These are phyloP conservation scores for Ceratina japonica DNA, from an alignment of 1,140 invertebrate species.

Conservation along the genomic window DNA sequence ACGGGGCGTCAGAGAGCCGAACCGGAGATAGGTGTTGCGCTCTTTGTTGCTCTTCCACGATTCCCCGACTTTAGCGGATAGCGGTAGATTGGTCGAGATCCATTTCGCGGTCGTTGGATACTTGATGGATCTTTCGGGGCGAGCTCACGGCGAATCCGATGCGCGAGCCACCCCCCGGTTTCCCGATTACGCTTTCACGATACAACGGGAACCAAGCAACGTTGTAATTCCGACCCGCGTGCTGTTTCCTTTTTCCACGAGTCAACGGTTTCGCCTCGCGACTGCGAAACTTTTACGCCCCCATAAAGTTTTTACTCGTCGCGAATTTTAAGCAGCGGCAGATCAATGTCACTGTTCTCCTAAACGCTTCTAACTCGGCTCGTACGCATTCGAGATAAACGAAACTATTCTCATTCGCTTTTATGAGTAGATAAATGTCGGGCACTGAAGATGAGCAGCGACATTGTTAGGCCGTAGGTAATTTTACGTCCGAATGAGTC, in stretches of 20 bases:
- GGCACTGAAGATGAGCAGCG: neutral
- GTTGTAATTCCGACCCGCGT: constrained; percentile 29
- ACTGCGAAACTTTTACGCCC: constrained; percentile 22
- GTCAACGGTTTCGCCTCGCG: neutral
- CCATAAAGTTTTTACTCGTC: constrained; percentile 23
- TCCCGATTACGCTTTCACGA: constrained; percentile 21
- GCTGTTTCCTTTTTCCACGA: neutral
- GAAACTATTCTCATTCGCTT: no score
- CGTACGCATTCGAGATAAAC: neutral
- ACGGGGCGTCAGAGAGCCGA: neutral
- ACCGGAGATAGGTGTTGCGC: constrained; percentile 28
- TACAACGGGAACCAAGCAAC: neutral
- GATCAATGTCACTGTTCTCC: neutral
- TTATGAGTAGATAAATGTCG: no score
- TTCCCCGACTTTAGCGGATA: constrained; percentile 59
- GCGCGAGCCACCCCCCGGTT: neutral
- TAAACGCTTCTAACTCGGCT: no score
- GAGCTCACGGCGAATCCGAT: constrained; percentile 32
- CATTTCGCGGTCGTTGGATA: constrained; percentile 59
- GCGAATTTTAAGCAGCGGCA: constrained; percentile 14
- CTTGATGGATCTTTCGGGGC: constrained; percentile 63
- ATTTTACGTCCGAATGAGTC: no score
- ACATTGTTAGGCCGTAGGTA: no score
- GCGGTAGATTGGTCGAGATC: constrained; percentile 57
- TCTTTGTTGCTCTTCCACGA: constrained; percentile 40